Base-by-base conservation (phyloP, 30 jellyfish, hydroid and myxozoan genomes). In the Turritopsis rubra region DNA sequence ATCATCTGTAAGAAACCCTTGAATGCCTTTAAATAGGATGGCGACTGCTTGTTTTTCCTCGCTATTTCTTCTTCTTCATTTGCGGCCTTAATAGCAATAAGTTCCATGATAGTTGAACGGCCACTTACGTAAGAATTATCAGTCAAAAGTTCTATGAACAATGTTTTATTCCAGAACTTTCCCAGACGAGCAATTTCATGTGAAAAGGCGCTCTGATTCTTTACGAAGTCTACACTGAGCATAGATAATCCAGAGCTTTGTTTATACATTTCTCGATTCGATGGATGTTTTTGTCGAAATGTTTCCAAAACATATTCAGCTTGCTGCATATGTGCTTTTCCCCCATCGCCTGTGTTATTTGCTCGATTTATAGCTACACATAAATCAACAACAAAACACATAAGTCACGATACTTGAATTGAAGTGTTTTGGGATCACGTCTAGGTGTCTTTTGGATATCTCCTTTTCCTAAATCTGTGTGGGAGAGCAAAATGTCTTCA, bases 51-150 rank as follows among this genome's bases (percentile, higher is more conserved):
- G 82, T 74, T 29, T 23, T 30, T 52, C 28, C 16, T 22, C 53
- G 13, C 65, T n/a, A n/a, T n/a, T n/a, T n/a, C n/a, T n/a, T n/a
- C n/a, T n/a, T n/a, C n/a, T 23, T 74, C 65, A 17, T 13, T 13
- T 7, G 65, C 72, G 7, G 82, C 82, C 9, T 26, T 52, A 74
- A 74, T 24, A 23, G 82, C 82, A 1, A 74, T 23, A 20, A 74
- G 41, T 29, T 74, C 82, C 9, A 74, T 74, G 82, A 74, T 74
- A n/a, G 82, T 23, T 22, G 82, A 74, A 24, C 82, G 4, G 4
- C 82, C 82, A 74, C 27, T n/a, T 16, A 74, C 0, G 41, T 74
- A 74, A 8, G 0, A 16, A 3, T 0, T 72, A 25, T 21, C 19
- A 18, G 1, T 18, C 21, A 72, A 20, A 24, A 72, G 0, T 29